phyloP scores from a whole-genome alignment of 1,140 invertebrate species.

The Brachionus koreanus region DNA sequence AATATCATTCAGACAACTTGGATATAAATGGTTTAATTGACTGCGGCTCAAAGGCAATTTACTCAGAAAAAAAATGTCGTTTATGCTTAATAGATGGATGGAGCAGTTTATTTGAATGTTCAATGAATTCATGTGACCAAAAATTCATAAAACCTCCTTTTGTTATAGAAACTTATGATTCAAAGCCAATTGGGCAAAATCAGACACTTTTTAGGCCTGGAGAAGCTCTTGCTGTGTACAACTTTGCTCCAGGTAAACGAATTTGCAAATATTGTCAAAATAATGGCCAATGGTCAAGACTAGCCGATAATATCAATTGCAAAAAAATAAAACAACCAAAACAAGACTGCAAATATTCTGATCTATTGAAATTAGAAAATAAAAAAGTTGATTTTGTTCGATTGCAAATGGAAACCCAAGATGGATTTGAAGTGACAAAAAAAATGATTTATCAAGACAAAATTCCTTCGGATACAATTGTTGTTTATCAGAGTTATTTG shows the following conservation, averaged over 20 bases:
- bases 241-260: slow-evolving; percentile 1
- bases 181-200: background rate
- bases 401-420: background rate
- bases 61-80: background rate
- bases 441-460: background rate
- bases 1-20: background rate
- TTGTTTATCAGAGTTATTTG: slow-evolving; percentile 36
- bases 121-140: background rate
- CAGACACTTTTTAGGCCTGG: background rate
- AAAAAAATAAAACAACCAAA: background rate
- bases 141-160: background rate
- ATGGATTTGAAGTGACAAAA: background rate
- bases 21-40: background rate
- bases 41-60: background rate
- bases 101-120: background rate
- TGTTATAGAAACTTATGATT: background rate
- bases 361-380: background rate
- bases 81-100: background rate
- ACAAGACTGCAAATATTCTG: background rate
- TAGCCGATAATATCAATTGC: background rate
- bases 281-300: slow-evolving; percentile 37
- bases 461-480: background rate
- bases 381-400: slow-evolving; percentile 6
- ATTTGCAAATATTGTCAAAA: slow-evolving; percentile 25
- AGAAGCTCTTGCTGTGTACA: background rate